These are phyloP conservation scores for Exephanes ischioxanthus DNA, from an alignment of 2,888 invertebrate genomes.

Conservation along the genomic window DNA sequence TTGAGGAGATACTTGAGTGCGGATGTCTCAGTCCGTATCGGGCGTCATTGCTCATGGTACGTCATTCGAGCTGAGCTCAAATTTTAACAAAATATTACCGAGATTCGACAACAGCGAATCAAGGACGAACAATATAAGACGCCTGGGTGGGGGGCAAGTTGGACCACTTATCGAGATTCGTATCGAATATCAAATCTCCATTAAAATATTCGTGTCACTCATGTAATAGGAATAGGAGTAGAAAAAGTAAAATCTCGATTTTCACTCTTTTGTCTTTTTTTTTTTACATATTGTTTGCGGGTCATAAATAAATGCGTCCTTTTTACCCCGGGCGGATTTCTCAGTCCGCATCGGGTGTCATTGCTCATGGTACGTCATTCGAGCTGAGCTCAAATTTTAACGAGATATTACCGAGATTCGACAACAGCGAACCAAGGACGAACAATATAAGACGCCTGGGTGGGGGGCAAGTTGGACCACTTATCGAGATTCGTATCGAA, in stretches of 20 bases:
- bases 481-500: no score
- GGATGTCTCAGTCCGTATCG: conserved; percentile 64
- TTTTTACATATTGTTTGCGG: no score
- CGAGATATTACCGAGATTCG: not conserved
- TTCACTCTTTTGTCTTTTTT: no score
- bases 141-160: no score
- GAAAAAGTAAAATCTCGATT: no score
- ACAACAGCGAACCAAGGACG: not conserved
- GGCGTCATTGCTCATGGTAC: conserved; percentile 61
- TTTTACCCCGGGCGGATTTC: no score
- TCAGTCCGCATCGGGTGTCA: conserved; percentile 58
- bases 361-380: conserved; percentile 59
- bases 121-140: not conserved
- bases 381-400: not conserved
- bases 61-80: not conserved
- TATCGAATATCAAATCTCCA: no score
- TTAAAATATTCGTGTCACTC: no score
- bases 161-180: no score
- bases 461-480: no score
- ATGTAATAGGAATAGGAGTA: no score
- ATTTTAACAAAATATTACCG: not conserved
- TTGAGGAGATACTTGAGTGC: conserved; percentile 53
- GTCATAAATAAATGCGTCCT: no score
- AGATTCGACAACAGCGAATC: not conserved
- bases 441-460: not conserved